Base-by-base conservation (phyloP, 2,888 invertebrate species). In the Epirrhoe tristata region DNA sequence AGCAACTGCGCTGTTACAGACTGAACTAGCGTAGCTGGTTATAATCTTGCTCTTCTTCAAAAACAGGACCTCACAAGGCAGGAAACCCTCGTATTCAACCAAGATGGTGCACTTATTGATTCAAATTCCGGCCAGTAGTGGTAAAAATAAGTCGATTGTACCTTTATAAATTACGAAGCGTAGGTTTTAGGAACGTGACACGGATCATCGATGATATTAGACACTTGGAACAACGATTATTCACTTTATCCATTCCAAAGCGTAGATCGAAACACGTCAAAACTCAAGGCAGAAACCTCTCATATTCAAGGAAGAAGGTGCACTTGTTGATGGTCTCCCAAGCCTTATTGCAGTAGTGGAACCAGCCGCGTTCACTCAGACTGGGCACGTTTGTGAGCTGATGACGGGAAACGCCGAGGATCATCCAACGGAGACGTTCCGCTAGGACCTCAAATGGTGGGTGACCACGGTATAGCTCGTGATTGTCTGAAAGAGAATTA, bases 271-370 rank as follows among this genome's bases (percentile, higher is more conserved):
- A 36, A 8, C 7, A 36, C 36, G 1, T 36, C 1, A 8, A 78
- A 61, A 70, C 71, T 90, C 85, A 91, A 5, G 97, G 96, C 87
- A 98, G 93, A 70, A 97, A 93, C 85, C 97, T 94, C 77, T 96
- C 97, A 84, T 98, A 98, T 84, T 98, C 98, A 74, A 96, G 95
- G 81, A 97, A 97, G 80, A 97, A 95, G 52, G 96, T 96, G 81
- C 97, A 97, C 80, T 97, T 98, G 79, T 96, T 96, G 58, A 98
- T 96, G 51, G 96, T 96, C 75, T 98, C 98, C 97, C 97, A 97
- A 0, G 96, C 96, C 87, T 97, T 96, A 53, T 94, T 95, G 81
- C 97, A 96, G 88, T 96, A 97, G 74, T 97, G 96, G 81, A 96
- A 95, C 98, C 98, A 98, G 76, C 96, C 96, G 82, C 95, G 96